Conservation (phyloP, 2,113 vertebrate species). For the Anseranas semipalmata region DNA sequence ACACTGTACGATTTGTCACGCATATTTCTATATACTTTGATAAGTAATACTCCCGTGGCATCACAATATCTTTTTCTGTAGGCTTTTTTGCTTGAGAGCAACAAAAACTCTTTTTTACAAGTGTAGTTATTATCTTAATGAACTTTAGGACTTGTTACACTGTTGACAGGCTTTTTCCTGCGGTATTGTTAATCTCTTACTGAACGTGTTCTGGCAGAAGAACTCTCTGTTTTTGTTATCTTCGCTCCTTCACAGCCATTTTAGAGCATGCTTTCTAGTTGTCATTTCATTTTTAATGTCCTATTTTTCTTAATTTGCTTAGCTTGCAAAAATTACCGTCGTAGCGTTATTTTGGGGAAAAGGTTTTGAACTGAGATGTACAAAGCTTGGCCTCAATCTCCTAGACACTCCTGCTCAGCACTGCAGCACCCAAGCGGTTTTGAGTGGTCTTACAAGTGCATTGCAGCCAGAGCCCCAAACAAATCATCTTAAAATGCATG, state of each 20-base stretch:
- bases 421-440: not conserved
- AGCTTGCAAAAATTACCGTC: not conserved
- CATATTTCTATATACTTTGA: not conserved
- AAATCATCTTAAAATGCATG: not conserved
- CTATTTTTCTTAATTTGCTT: not conserved
- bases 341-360: not conserved
- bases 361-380: not conserved
- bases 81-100: not conserved
- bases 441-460: too few relatives aligned
- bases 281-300: not conserved
- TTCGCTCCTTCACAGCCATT: not conserved
- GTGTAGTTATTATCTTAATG: not conserved
- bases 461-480: not conserved
- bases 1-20: rapidly evolving
- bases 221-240: not conserved
- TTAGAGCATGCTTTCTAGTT: not conserved
- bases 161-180: not conserved
- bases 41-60: not conserved
- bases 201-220: not conserved
- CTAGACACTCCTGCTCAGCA: not conserved
- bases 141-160: not conserved
- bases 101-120: not conserved
- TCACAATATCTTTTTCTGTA: not conserved
- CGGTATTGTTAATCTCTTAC: not conserved
- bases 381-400: not conserved